Evolutionary conservation across 2,888 invertebrate genomes (phyloP), one percentile per base, ranked within the genome.

Genomic region (Gymnosoma rotundatum): DNA sequence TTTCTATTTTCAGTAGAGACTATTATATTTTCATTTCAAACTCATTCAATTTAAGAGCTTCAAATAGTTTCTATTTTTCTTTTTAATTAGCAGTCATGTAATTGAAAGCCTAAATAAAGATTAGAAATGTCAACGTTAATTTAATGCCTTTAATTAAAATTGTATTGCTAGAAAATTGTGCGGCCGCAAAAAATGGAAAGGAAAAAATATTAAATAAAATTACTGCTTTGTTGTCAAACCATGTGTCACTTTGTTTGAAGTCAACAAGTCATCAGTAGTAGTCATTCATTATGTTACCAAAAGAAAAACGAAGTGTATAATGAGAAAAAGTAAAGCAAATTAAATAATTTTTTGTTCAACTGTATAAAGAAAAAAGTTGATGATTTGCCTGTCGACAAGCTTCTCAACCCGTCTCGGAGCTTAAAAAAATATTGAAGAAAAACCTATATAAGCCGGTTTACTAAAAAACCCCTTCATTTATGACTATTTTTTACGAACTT

Each of bases 191-290:
- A 58, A 32, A 32, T 2, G 32, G 7, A 32, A 32, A 32, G 8
- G 25, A 32, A 8, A 32, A 32, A 32, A 32, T 32, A 32, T 45
- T 21, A 58, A 63, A 54, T 74, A 84, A 66, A 66, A 45, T 52
- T 73, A 60, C 58, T 25, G 64, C 81, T 84, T 84, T 81, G 52
- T 72, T 80, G 80, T 80, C 83, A 81, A 81, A 70, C 76, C 81
- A 81, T 70, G 84, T 84, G 84, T 84, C 84, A 84, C 69, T 70
- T 78, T 81, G 70, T 84, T 81, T 81, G 78, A 78, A 78, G 81
- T 78, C 78, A 81, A 84, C 84, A 84, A 81, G 81, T 81, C 84
- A 74, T 84, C 76, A 69, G 73, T 66, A 73, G 66, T 73, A 52
- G 60, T 70, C 70, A 84, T 84, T 78, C 79, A 83, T 76, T 83